phyloP scores from a whole-genome alignment of 2,113 vertebrate species.

The Gasterosteus nipponicus region DNA sequence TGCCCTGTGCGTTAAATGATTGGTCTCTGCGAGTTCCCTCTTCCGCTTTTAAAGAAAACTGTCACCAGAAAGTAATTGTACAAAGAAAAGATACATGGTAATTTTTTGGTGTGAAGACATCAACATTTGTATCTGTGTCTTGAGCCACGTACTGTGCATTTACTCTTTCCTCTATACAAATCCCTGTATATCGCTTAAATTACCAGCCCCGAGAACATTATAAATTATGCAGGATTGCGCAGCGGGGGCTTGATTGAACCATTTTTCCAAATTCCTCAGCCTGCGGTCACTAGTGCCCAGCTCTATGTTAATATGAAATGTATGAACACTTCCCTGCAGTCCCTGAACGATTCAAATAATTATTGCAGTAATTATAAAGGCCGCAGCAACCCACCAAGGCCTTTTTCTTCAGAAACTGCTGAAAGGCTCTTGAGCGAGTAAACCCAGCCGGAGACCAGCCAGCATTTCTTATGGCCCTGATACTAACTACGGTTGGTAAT shows the following conservation, averaged over 20 bases:
- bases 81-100: too few species aligned
- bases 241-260: not conserved
- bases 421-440: constrained; percentile 13
- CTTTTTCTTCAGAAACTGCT: constrained; percentile 21
- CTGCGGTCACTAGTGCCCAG: constrained; percentile 25
- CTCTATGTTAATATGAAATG: constrained; percentile 32
- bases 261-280: constrained; percentile 27
- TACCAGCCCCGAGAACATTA: constrained; percentile 22
- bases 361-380: constrained; percentile 23
- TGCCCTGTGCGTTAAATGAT: constrained; percentile 34
- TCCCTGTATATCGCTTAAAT: not conserved
- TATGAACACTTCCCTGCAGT: constrained; percentile 14
- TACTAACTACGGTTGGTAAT: not conserved
- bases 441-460: constrained; percentile 12
- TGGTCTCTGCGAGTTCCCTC: constrained; percentile 18
- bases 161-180: not conserved
- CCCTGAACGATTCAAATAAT: constrained; percentile 49
- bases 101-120: too few species aligned
- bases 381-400: constrained; percentile 12
- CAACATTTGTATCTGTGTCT: too few species aligned
- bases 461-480: constrained; percentile 16
- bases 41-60: constrained; percentile 27
- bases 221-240: constrained; percentile 25
- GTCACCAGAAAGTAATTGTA: constrained; percentile 3
- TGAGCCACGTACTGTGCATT: too few species aligned